A percentile compares a stretch with the other conserved stretches of the same genome.
phyloP scores from a whole-genome alignment of 2,797 vertebrate species.

The Neoniphon sammara region DNA sequence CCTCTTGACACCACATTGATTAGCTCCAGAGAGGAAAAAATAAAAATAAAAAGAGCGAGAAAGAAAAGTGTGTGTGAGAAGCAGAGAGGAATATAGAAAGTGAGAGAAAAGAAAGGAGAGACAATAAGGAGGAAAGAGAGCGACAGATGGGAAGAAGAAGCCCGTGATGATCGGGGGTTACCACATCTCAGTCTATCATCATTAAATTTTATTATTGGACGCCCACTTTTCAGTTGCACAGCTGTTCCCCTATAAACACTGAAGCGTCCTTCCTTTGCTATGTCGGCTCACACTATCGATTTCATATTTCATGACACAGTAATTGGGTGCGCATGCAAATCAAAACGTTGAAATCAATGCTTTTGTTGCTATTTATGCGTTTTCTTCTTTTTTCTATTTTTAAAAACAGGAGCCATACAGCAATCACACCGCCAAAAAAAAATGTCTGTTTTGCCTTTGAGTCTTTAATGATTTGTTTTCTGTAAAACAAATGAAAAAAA shows the following conservation, averaged over 20 bases:
- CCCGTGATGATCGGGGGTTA: background rate
- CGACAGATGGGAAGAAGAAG: too few relatives aligned
- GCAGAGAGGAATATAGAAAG: background rate
- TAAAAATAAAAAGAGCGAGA: too few relatives aligned
- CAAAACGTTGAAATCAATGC: slow-evolving; percentile 57
- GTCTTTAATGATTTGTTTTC: too few relatives aligned
- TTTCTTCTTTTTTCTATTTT: slow-evolving; percentile 40
- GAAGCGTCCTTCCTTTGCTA: background rate
- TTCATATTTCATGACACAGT: slow-evolving; percentile 24
- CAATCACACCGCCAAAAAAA: slow-evolving; percentile 27
- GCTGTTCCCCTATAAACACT: slow-evolving; percentile 1
- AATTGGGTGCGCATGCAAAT: slow-evolving; percentile 37
- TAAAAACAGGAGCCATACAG: slow-evolving; percentile 38
- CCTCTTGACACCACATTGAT: slow-evolving; percentile 24
- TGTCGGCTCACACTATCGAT: slow-evolving; percentile 6
- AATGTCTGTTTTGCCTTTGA: too few relatives aligned
- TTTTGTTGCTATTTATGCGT: slow-evolving; percentile 27
- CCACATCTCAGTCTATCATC: slow-evolving; percentile 20
- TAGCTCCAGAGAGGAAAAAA: slow-evolving; percentile 12
- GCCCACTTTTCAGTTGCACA: slow-evolving; percentile 27
- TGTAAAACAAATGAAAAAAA: too few relatives aligned
- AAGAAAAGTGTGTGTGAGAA: too few relatives aligned
- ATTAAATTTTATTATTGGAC: slow-evolving; percentile 41
- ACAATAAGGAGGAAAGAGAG: background rate
- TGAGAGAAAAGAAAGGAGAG: background rate